Evolutionary conservation across 1,140 invertebrate species (phyloP), one percentile per base, ranked within the genome.

Genomic region (Choristoneura fumiferana): DNA sequence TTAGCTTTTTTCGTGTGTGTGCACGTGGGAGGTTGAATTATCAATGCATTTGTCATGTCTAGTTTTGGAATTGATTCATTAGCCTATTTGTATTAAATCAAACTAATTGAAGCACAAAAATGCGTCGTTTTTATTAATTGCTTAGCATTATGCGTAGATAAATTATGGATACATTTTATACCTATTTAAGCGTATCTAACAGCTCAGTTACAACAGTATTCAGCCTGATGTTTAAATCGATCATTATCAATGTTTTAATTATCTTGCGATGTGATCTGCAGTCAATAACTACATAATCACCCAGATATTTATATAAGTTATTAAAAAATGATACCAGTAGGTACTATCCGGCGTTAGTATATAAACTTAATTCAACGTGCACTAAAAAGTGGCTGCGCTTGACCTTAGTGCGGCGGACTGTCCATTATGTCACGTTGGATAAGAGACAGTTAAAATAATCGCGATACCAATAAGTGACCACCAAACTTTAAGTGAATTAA

Each of bases 401-500:
- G 43, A 49, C 43, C 43, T 49, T 18, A 49, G 10, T n/a, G n/a
- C 4, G 10, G 29, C 18, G 22, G 22, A 29, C 43, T 18, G 43
- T 49, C 12, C 43, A 49, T 49, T 49, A 49, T 49, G 43, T 49
- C 18, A 49, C 22, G 43, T 49, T 17, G 12, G 43, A 29, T 5
- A 17, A 15, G 10, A 49, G 15, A 45, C 18, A 45, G 17, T 12
- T 49, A n/a, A 49, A 49, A 49, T n/a, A 29, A 49, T 49, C 43
- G 29, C 18, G 43, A 33, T 49, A 17, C 10, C 22, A 49, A 49
- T 15, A 15, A 29, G 22, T 29, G 39, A 10, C 4, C 2, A 15
- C 1, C n/a, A 49, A 49, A 49, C 12, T 49, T 29, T 49, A 49
- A 17, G 17, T 49, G 43, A 49, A 49, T 49, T 49, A 49, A 49